Evolutionary conservation across 53 echinoderm and acorn worm species (phyloP), one percentile per base, ranked within the genome.

Genomic region (Patiria pectinifera): DNA sequence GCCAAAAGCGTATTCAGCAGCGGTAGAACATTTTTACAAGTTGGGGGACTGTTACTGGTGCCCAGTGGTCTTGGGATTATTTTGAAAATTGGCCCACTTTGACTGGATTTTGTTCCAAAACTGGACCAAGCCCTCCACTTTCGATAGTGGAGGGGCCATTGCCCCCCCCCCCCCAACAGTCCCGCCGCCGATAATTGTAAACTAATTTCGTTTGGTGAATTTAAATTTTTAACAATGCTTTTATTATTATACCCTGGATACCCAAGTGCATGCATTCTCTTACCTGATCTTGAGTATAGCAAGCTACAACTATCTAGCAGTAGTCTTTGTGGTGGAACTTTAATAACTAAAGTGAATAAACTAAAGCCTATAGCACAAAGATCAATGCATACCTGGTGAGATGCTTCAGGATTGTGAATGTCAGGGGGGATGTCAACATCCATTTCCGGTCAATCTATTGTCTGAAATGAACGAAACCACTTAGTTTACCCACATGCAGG

Each of bases 41-140:
- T n/a, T n/a, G n/a, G n/a, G n/a, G n/a, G n/a, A n/a, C n/a, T n/a
- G n/a, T n/a, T n/a, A n/a, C n/a, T n/a, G n/a, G n/a, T n/a, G n/a
- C n/a, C n/a, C n/a, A n/a, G n/a, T n/a, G n/a, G n/a, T n/a, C n/a
- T n/a, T n/a, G n/a, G 15, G 66, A 63, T 63, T 63, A 10, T 63
- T 63, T 15, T 63, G 15, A 63, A 15, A 15, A 10, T 63, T 63
- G 66, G 11, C 15, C 66, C 15, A 11, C 11, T 60, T 91, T 91
- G 44, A 77, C 11, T 5, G 85, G 84, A 47, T 86, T 19, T 91
- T 91, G 82, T 75, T 91, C 11, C 23, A 80, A 10, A 93, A 45
- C 44, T 82, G 71, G 45, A 69, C 87, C 80, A 87, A 91, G 11
- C 87, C 92, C 62, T 92, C 85, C 79, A 22, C 86, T 61, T 87